phyloP scores from a whole-genome alignment of 1,140 invertebrate species.

The Vollenhovia emeryi region DNA sequence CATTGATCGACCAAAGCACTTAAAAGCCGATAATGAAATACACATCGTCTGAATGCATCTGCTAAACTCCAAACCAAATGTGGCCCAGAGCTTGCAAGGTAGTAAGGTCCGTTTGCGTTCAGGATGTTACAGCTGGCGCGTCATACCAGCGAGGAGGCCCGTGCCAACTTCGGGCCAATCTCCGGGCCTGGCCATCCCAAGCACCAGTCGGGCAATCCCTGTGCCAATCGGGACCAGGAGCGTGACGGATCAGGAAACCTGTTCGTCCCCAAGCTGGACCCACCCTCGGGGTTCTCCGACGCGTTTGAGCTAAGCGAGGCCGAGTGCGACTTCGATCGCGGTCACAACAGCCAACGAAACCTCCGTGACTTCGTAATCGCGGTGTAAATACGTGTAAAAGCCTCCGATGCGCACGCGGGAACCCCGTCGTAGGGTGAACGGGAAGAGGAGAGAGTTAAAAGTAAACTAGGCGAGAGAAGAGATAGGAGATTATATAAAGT shows the following conservation, averaged over 20 bases:
- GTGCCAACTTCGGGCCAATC: constrained; percentile 84
- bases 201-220: constrained; percentile 83
- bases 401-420: constrained; percentile 40
- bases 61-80: not conserved
- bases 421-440: constrained; percentile 42
- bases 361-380: constrained; percentile 85
- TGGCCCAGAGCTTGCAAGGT: not conserved
- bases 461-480: not conserved
- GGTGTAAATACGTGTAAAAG: constrained; percentile 83
- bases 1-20: not conserved
- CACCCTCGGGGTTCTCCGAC: constrained; percentile 87
- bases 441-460: not conserved
- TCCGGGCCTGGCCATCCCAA: constrained; percentile 84
- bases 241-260: constrained; percentile 85
- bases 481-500: not conserved
- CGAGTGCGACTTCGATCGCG: constrained; percentile 84
- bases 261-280: constrained; percentile 87
- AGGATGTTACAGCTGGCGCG: constrained; percentile 85
- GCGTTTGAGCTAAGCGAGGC: constrained; percentile 86
- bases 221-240: constrained; percentile 82
- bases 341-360: constrained; percentile 78
- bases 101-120: not conserved
- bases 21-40: not conserved
- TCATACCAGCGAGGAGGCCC: constrained; percentile 85
- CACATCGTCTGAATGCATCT: not conserved